phyloP scores from a whole-genome alignment of 2,888 invertebrate genomes.

The Buathra laborator region DNA sequence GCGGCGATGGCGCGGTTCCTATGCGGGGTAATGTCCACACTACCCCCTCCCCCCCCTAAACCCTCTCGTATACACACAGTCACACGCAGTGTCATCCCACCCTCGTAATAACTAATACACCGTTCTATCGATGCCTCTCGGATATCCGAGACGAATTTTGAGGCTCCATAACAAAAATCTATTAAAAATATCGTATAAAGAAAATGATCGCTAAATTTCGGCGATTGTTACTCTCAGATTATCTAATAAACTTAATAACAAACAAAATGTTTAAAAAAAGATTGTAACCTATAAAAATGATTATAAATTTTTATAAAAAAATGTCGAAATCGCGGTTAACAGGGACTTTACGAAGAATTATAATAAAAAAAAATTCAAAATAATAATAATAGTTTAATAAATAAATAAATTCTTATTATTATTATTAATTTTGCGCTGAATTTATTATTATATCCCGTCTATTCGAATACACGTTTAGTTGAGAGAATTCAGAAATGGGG shows the following conservation, averaged over 20 bases:
- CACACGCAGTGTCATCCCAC: conserved; percentile 47
- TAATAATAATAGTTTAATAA: too few relatives aligned
- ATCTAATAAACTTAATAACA: too few relatives aligned
- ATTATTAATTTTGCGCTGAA: too few relatives aligned
- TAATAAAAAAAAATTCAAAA: too few relatives aligned
- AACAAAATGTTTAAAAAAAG: too few relatives aligned
- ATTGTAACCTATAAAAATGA: too few relatives aligned
- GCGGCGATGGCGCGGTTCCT: conserved; percentile 26
- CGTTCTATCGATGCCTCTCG: background rate
- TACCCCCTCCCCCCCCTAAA: conserved; percentile 33
- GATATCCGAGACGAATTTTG: background rate
- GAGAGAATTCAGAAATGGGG: background rate
- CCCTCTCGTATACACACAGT: conserved; percentile 42
- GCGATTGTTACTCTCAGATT: too few relatives aligned
- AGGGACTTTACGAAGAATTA: too few relatives aligned
- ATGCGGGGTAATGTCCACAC: conserved; percentile 61
- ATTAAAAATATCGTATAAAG: background rate
- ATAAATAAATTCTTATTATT: too few relatives aligned
- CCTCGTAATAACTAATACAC: conserved; percentile 9
- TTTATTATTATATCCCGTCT: too few relatives aligned
- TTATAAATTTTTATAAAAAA: too few relatives aligned
- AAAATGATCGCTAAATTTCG: background rate
- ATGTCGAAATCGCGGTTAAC: too few relatives aligned
- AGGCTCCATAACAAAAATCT: background rate
- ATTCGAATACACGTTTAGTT: background rate